Base-by-base conservation (phyloP, 2,888 invertebrate species). In the Tenthredo livida region DNA sequence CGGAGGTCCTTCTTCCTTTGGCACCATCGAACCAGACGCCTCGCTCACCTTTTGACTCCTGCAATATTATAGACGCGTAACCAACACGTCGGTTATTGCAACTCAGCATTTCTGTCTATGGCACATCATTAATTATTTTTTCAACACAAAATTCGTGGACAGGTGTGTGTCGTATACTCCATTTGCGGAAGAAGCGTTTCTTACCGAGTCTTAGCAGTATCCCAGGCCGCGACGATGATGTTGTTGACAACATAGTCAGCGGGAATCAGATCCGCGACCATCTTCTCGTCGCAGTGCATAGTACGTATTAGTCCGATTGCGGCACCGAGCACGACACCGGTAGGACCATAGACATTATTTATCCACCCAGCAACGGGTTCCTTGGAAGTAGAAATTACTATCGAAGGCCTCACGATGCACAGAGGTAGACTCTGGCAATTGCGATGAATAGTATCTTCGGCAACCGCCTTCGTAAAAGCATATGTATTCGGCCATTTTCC, bases 391-490 rank as follows among this genome's bases (percentile, higher is more conserved):
- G 93, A 92, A 5, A 92, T 89, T 82, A 94, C 95, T 87, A 96
- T 95, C 3, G 96, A 95, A 0, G 97, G 97, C 85, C 97, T 93
- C 65, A 97, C 94, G 72, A 97, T 95, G 86, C 95, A 95, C 0
- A 96, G 90, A 0, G 97, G 97, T 7, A 97, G 90, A 17, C 93
- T 93, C 6, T 91, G 89, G 0, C 94, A 93, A 89, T 95, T 94
- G 84, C 93, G 94, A 40, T 94, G 91, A 0, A 97, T 93, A 4
- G 95, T 89, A 82, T 95, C 94, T 90, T 97, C 97, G 0, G 96
- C 96, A 21, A 97, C 90, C 9, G 96, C 96, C 93, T 97, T 97
- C 0, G 97, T 96, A 90, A 95, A 96, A 0, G 96, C 95, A 92
- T 97, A 97, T 0, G 96, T 96, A 91, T 97, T 97, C 0, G 97